Evolutionary conservation across 2,113 vertebrate species (phyloP).

Genomic region (Microtus ochrogaster): DNA sequence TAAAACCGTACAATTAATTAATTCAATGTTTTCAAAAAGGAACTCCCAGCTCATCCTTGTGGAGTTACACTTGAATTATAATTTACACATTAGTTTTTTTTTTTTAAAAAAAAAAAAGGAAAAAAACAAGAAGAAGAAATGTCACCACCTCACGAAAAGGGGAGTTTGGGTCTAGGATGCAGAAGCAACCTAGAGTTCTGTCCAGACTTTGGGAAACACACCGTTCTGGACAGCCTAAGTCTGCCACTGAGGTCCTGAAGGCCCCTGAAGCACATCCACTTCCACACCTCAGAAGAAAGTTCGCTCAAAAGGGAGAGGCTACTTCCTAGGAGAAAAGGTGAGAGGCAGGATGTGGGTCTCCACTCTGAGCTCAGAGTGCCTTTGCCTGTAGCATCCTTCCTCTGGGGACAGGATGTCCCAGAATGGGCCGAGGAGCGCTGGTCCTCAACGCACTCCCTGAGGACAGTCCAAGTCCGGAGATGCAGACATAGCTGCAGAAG

Average conservation of each 20-base stretch:
- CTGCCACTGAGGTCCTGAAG: background rate
- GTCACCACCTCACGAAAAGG: background rate
- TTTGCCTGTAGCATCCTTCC: background rate
- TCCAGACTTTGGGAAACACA: background rate
- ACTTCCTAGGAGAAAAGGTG: background rate
- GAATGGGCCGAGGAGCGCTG: accelerated
- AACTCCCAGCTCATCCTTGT: background rate
- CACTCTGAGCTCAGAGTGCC: background rate
- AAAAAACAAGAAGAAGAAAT: background rate
- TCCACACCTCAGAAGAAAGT: background rate
- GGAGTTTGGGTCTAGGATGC: background rate
- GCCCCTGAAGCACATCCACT: background rate
- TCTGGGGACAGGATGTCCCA: background rate
- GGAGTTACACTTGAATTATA: background rate
- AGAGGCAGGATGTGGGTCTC: background rate
- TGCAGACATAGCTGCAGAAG: too few relatives aligned
- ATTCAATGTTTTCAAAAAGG: background rate
- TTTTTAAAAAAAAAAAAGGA: background rate
- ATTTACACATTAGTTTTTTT: background rate
- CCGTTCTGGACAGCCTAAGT: background rate
- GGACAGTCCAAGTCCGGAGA: background rate
- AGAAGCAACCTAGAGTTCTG: too few relatives aligned
- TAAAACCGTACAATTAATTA: background rate
- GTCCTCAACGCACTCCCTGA: background rate
- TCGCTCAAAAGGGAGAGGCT: background rate